Evolutionary conservation across 2,113 vertebrate genomes (phyloP), one percentile per base, ranked within the genome.

Genomic region (Clarias gariepinus): DNA sequence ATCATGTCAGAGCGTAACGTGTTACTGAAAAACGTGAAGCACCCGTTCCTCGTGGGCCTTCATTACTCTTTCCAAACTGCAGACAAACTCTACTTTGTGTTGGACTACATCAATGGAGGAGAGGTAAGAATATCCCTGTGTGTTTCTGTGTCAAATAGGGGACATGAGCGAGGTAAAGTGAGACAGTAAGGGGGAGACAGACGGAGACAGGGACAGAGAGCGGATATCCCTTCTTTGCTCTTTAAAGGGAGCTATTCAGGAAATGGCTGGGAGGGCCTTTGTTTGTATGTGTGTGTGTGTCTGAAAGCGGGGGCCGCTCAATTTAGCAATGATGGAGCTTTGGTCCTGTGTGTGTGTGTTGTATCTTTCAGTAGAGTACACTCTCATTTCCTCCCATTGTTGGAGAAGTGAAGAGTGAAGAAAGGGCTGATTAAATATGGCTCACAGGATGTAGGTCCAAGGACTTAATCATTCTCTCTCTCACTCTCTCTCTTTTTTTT

Each of bases 1-100:
- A 99, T 99, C 66, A 99, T 99, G 98, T 99, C 97, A 0, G 98
- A 99, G 90, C 96, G 98, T 85, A 99, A 99, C 87, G 98, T 99
- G 81, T 92, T 99, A 19, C 93, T 99, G 87, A 99, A 99, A 93
- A 99, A 99, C 81, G 97, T 99, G 91, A 99, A 99, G 91, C 98
- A 99, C 89, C 97, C 98, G 23, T 99, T 99, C 94, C 91, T 99
- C 91, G 98, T 99, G 3, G 98, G 98, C 52, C 97, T 99, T 86
- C 97, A 99, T 92, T 99, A 97, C 90, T 99, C 98, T 52, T 99
- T 99, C 94, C 98, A 99, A 93, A 99, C 98, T 0, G 95, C 98
- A 0, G 98, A 98, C 94, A 99, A 99, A 82, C 91, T 99, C 84
- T 99, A 99, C 92, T 99, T 99, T 89, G 93, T 99, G 83, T 93